Percentiles rank a stretch among this genome's conserved stretches.
Evolutionary conservation across 1,140 invertebrate species (phyloP).

Genomic region (Bicyclus anynana): DNA sequence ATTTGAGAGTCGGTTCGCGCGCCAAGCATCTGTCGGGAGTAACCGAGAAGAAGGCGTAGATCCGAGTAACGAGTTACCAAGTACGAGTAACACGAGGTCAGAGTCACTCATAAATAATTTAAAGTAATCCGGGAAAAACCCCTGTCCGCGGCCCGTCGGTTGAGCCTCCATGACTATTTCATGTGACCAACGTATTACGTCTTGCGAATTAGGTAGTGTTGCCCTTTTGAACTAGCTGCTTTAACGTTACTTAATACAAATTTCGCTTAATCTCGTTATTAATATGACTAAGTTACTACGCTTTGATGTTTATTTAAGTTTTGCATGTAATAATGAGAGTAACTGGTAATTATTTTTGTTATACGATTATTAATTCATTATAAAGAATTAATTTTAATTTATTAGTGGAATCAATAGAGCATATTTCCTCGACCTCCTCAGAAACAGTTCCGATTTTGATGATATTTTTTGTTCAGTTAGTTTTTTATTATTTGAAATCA

Average conservation of each 20-base stretch:
- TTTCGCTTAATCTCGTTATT: constrained; percentile 26
- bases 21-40: constrained; percentile 41
- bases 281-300: background rate
- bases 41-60: constrained; percentile 32
- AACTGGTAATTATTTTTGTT: no score
- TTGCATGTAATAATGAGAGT: background rate
- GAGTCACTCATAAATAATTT: constrained; percentile 74
- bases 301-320: background rate
- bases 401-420: no score
- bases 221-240: constrained; percentile 41
- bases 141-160: constrained; percentile 50
- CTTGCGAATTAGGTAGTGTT: constrained; percentile 47
- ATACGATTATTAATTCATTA: no score
- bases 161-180: constrained; percentile 60
- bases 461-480: no score
- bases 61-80: constrained; percentile 42
- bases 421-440: no score
- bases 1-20: constrained; percentile 58
- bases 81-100: constrained; percentile 50
- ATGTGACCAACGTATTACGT: constrained; percentile 53
- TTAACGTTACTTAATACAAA: constrained; percentile 25
- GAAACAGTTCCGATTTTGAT: no score
- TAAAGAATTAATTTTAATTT: no score
- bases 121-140: constrained; percentile 69
- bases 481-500: no score